Evolutionary conservation across 1,140 invertebrate genomes (phyloP), one percentile per base, ranked within the genome.

Genomic region (Meloidogyne hapla): DNA sequence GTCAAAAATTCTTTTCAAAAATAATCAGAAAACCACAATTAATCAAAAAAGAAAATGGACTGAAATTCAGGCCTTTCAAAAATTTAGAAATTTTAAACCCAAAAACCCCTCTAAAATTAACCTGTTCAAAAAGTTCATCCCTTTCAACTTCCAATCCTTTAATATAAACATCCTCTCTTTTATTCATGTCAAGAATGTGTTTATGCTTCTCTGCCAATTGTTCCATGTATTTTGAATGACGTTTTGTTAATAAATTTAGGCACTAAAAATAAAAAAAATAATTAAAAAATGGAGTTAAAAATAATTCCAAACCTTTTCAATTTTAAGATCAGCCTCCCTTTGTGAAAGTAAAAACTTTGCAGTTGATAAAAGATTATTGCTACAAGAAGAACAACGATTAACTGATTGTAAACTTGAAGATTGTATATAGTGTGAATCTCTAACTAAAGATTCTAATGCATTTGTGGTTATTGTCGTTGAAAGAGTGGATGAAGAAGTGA

Each of bases 291-390:
- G n/a, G n/a, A n/a, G n/a, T n/a, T n/a, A n/a, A n/a, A n/a, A 69
- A 28, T 12, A 74, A 75, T 73, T 73, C 2, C 56, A 70, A 61
- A 77, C 76, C 76, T 77, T 38, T 42, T 65, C 25, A n/a, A 68
- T 62, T 77, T 77, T 77, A 15, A 26, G 5, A 45, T 77, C 62
- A 56, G 61, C 62, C 28, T 25, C 40, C 28, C 56, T 48, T 26
- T 77, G 74, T 21, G 40, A 26, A 48, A 40, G 25, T 28, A 76
- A 2, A 67, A 77, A 63, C 8, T 77, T 77, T 9, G 71, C 71
- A n/a, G 21, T 18, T 21, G 23, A 15, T 5, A 73, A 33, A 33
- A 73, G 25, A 40, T 61, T 64, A 61, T 63, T 63, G 5, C 26
- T 64, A 33, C 71, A 73, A 40, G 18, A 23, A 23, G 56, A 21